phyloP scores from a whole-genome alignment of 1,140 invertebrate genomes.

The Apis mellifera region Amel_HAv3.1 CM009936.2:11691001-11691500 shows the following conservation, averaged over 20 bases:
- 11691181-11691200: slow-evolving; percentile 38
- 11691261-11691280: slow-evolving; percentile 16
- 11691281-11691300: slow-evolving; percentile 5
- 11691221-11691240: slow-evolving; percentile 5
- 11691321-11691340: no score
- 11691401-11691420: slow-evolving; percentile 37
- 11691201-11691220: slow-evolving; percentile 39
- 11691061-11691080: slow-evolving; percentile 18
- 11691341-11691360: neutral
- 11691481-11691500: neutral
- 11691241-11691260: slow-evolving; percentile 3
- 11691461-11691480: neutral
- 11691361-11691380: neutral
- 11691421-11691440: slow-evolving; percentile 18
- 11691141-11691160: slow-evolving; percentile 30
- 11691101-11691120: slow-evolving; percentile 22
- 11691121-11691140: slow-evolving; percentile 28
- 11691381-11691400: slow-evolving; percentile 16
- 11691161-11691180: slow-evolving; percentile 31
- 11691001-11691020: neutral
- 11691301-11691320: no score
- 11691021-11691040: no score
- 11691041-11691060: slow-evolving; percentile 5
- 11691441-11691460: slow-evolving; percentile 43
- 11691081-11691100: slow-evolving; percentile 24